Conservation (phyloP, 1,140 invertebrate genomes). For the Vanessa atalanta region DNA sequence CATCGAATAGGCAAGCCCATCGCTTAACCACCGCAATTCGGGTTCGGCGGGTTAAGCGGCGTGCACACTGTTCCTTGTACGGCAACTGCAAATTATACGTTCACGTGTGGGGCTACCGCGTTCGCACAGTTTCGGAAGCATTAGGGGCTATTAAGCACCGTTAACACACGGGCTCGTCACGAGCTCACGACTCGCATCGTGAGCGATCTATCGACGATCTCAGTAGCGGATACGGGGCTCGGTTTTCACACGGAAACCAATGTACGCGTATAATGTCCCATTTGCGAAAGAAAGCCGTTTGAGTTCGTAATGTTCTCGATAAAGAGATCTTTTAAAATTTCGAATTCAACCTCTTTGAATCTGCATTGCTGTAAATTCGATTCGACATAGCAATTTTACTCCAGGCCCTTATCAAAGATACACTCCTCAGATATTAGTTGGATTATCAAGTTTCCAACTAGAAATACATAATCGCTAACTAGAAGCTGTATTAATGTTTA, state of each 20-base stretch:
- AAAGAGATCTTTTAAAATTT: no score
- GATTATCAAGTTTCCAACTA: background rate
- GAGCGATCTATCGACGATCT: slow-evolving; percentile 76
- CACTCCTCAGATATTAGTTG: no score
- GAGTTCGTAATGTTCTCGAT: background rate
- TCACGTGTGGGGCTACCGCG: slow-evolving; percentile 78
- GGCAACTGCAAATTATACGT: slow-evolving; percentile 72
- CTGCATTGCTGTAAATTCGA: no score
- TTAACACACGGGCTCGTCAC: slow-evolving; percentile 76
- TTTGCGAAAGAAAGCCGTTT: slow-evolving; percentile 10
- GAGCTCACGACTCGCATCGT: slow-evolving; percentile 69
- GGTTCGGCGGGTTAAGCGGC: slow-evolving; percentile 51
- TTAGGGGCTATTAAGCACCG: slow-evolving; percentile 79
- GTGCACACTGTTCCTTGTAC: slow-evolving; percentile 64
- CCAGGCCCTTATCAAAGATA: no score
- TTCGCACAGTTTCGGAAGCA: slow-evolving; percentile 81
- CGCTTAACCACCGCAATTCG: slow-evolving; percentile 31
- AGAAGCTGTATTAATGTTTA: slow-evolving; percentile 24
- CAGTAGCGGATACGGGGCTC: slow-evolving; percentile 58
- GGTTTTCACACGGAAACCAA: slow-evolving; percentile 50
- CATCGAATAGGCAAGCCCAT: slow-evolving; percentile 26
- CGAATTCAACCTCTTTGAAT: no score
- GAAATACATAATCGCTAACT: background rate
- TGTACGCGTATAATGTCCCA: slow-evolving; percentile 30
- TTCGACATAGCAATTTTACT: no score